phyloP scores from a whole-genome alignment of 2,888 invertebrate genomes.

The Diarsia brunnea region DNA sequence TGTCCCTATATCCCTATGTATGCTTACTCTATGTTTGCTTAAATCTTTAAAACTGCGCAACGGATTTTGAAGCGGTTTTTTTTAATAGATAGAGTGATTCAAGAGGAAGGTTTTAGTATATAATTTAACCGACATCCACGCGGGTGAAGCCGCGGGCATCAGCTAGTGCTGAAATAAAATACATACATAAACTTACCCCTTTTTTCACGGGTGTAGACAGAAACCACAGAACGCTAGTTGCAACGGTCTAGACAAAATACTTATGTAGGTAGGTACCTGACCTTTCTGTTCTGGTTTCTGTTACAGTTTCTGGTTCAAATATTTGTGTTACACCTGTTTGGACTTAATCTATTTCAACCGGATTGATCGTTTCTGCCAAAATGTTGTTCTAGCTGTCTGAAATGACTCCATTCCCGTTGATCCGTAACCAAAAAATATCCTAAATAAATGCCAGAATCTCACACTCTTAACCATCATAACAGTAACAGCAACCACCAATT shows the following conservation, averaged over 20 bases:
- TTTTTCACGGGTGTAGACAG: neutral
- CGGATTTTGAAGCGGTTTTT: too few species aligned
- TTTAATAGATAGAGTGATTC: too few species aligned
- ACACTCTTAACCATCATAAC: neutral
- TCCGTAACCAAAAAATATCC: neutral
- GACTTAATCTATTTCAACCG: neutral
- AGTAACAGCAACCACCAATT: constrained; percentile 26
- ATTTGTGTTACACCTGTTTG: neutral
- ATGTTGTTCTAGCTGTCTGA: neutral
- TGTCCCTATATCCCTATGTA: too few species aligned
- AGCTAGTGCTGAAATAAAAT: neutral
- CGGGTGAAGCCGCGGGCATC: too few species aligned
- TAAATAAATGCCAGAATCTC: neutral
- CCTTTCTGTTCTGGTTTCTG: neutral
- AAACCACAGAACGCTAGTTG: neutral
- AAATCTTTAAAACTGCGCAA: too few species aligned
- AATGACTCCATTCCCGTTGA: neutral
- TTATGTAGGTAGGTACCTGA: neutral
- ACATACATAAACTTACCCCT: neutral
- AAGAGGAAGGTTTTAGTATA: too few species aligned
- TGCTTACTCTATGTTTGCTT: too few species aligned
- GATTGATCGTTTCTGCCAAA: neutral
- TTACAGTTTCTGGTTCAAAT: neutral
- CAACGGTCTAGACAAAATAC: neutral
- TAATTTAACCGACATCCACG: too few species aligned